These are phyloP conservation scores for Nasonia vitripennis DNA, from an alignment of 1,140 invertebrate species.

Conservation along the genomic window DNA sequence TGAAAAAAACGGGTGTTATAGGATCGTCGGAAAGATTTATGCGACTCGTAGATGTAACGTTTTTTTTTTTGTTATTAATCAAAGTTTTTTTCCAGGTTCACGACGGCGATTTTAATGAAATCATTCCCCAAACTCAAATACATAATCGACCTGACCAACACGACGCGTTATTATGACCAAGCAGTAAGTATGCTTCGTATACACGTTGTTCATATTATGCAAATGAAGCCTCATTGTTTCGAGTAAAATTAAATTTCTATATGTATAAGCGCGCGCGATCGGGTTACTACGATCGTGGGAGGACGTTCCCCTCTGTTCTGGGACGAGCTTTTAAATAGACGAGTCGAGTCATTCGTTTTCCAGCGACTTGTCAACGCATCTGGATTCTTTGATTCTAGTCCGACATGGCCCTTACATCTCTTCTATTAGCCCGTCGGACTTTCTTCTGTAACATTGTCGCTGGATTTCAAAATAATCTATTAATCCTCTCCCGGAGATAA, in stretches of 20 bases:
- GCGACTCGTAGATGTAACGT: no score
- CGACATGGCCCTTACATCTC: background rate
- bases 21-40: background rate
- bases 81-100: slow-evolving; percentile 72
- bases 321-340: background rate
- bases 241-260: background rate
- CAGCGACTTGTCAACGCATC: slow-evolving; percentile 3
- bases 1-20: no score
- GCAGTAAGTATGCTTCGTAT: slow-evolving; percentile 65
- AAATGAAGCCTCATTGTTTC: background rate
- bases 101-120: slow-evolving; percentile 71
- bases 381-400: background rate
- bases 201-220: background rate
- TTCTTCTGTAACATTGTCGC: slow-evolving; percentile 2
- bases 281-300: background rate
- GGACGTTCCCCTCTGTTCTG: background rate
- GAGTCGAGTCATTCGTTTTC: background rate
- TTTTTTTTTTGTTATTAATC: background rate
- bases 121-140: slow-evolving; percentile 77
- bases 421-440: background rate
- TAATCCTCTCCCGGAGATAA: background rate
- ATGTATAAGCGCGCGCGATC: no score
- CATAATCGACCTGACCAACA: slow-evolving; percentile 83
- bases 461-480: slow-evolving; percentile 7
- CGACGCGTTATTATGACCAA: slow-evolving; percentile 79